Base-by-base conservation (phyloP, 2,797 vertebrate genomes). In the Dallia pectoralis region DNA sequence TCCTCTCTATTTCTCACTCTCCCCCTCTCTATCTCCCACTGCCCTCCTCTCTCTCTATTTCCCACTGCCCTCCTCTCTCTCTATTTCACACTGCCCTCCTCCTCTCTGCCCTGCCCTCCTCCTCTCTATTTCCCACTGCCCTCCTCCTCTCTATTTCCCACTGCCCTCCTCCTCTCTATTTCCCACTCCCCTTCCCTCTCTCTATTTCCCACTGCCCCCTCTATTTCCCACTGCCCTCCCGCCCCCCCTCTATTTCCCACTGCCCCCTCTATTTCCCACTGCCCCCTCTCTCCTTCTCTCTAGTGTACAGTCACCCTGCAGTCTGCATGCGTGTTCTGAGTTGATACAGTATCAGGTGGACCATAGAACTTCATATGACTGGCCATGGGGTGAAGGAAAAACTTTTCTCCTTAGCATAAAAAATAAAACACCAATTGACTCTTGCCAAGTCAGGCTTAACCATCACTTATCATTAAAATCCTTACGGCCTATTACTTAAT, bases 401-500 rank as follows among this genome's bases (percentile, higher is more conserved):
- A 64, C 62, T 64, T 64, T 33, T 18, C 62, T 64, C 29, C 29
- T 2, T 22, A 59, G 16, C 30, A 8, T 64, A 64, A 30, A 29
- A 59, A 59, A 19, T 19, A 19, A 27, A 61, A 61, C 27, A 29
- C 59, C 62, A 30, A 33, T 33, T 64, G 62, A 64, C 62, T 56
- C 62, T 29, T 64, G 62, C 62, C 62, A 64, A 8, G 62, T 29
- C 62, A 27, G 29, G 30, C 36, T 44, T 5, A 67, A 64, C 62
- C 62, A 30, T 30, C 27, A 2, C 30, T 62, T 59, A 64, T 64
- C 4, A 59, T 59, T 59, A 25, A 27, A 59, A 59, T 59, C 22
- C 11, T 0, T 59, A 25, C 4, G 22, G 53, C 53, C 53, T 59
- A 25, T 9, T 12, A 59, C 25, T 27, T 25, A 59, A 59, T 59